These are phyloP conservation scores for Syngnathus rostellatus DNA, from an alignment of 2,797 vertebrate genomes.

Conservation along the genomic window DNA sequence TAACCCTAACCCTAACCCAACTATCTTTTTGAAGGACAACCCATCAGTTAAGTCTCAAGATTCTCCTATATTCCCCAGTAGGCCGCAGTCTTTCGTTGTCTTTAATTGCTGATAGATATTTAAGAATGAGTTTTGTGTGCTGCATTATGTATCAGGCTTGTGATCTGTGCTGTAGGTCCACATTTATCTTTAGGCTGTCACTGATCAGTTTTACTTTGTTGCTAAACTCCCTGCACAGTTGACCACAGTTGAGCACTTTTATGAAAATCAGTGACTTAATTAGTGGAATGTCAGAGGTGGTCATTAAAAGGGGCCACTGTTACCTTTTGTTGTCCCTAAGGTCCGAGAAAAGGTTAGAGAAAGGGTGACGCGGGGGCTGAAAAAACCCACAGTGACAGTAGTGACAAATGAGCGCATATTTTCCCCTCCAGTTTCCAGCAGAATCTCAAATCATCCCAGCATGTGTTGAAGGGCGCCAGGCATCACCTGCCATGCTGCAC, in stretches of 20 bases:
- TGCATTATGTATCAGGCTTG: neutral
- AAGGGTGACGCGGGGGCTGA: constrained; percentile 4
- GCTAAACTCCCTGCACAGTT: constrained; percentile 42
- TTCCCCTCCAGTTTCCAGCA: neutral
- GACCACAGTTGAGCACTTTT: constrained; percentile 49
- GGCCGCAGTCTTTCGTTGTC: neutral
- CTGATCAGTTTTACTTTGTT: constrained; percentile 47
- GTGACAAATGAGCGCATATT: neutral
- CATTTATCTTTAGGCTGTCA: neutral
- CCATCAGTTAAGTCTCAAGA: neutral
- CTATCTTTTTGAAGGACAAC: neutral
- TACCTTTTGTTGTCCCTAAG: constrained; percentile 42
- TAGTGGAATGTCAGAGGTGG: constrained; percentile 61
- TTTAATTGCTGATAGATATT: neutral
- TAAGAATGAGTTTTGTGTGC: neutral
- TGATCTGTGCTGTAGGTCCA: neutral
- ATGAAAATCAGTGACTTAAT: constrained; percentile 66
- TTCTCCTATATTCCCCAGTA: constrained; percentile 2
- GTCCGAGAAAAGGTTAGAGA: constrained; percentile 6
- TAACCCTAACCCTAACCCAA: neutral
- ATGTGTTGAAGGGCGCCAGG: neutral
- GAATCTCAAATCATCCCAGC: constrained; percentile 3
- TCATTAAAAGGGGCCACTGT: constrained; percentile 39
- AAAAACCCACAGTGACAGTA: neutral
- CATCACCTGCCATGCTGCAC: constrained; percentile 18